Base-by-base conservation (phyloP, 35 echinoderm and acorn worm species). In the Lytechinus pictus region DNA sequence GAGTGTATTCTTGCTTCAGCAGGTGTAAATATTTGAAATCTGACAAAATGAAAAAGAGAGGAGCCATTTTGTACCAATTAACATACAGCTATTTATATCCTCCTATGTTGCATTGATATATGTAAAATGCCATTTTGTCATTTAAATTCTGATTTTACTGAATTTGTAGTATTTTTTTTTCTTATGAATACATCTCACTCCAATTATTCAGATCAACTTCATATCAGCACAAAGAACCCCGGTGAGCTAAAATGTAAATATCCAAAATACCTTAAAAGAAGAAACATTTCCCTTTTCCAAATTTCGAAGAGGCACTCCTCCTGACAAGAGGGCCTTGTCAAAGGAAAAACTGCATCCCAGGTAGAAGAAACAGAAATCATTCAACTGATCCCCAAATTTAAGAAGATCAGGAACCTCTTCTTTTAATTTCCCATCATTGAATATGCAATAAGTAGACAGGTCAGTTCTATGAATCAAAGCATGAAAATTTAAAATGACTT, bases 311-410 rank as follows among this genome's bases (percentile, higher is more conserved):
- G 98, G 98, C 52, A 97, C 79, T 11, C 95, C 92, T 14, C 96
- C 96, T 86, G 89, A 12, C 9, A 96, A 61, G 21, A 99, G 87
- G 27, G 57, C 92, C 27, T 95, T 9, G 86, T 99, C 98, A 96
- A 99, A 99, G 57, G 97, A 95, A 55, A 99, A 99, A 57, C 96
- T 97, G 91, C 98, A 99, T 8, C 98, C 98, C 16, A 96, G 72
- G 86, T 99, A 97, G 88, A 96, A 99, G 94, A 89, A 96, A 54
- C 93, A 27, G 87, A 95, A 96, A 54, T 97, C 92, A 27, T 96
- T 92, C 86, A 97, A 29, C 27, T 86, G 44, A 7, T 97, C 94
- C 21, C 86, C 90, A 96, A 93, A 99, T 9, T 91, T 94, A 4
- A 96, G 28, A 27, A 99, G 95, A 56, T 94, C 89, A 58, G 57